Evolutionary conservation across 2,113 vertebrate species (phyloP).

Genomic region (Setophaga petechia): DNA sequence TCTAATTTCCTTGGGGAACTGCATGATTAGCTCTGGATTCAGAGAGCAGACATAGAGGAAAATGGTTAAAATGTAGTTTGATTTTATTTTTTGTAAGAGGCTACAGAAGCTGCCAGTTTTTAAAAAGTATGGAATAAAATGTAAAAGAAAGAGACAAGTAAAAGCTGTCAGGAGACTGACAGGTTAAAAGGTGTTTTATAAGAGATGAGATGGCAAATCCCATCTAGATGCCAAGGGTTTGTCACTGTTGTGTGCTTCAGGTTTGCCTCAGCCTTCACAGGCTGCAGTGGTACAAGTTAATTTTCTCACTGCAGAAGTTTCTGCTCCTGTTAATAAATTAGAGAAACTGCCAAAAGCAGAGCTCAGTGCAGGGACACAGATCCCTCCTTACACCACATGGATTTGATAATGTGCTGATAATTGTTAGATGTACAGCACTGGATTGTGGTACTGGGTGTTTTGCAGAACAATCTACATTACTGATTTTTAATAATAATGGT

Average conservation of each 20-base stretch:
- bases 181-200: conserved; percentile 8
- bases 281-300: not conserved
- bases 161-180: not conserved
- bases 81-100: not conserved
- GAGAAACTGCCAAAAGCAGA: not conserved
- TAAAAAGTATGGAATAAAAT: not conserved
- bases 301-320: not conserved
- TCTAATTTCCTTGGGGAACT: not conserved
- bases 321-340: not conserved
- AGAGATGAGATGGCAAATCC: not conserved
- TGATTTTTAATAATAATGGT: not conserved
- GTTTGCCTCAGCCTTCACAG: not conserved
- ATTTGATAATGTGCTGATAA: not conserved
- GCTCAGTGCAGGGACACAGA: not conserved
- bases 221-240: not conserved
- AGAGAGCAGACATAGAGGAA: not conserved
- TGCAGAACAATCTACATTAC: not conserved
- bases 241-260: not conserved
- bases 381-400: not conserved
- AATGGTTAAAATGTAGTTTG: not conserved
- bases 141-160: not conserved
- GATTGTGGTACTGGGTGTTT: not conserved
- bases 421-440: not conserved
- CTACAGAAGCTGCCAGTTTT: not conserved
- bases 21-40: not conserved